Percentiles rank a stretch among this genome's conserved stretches.
These are phyloP conservation scores for Ornithorhynchus anatinus DNA, from an alignment of 2,113 vertebrate genomes.

Conservation along the genomic window DNA sequence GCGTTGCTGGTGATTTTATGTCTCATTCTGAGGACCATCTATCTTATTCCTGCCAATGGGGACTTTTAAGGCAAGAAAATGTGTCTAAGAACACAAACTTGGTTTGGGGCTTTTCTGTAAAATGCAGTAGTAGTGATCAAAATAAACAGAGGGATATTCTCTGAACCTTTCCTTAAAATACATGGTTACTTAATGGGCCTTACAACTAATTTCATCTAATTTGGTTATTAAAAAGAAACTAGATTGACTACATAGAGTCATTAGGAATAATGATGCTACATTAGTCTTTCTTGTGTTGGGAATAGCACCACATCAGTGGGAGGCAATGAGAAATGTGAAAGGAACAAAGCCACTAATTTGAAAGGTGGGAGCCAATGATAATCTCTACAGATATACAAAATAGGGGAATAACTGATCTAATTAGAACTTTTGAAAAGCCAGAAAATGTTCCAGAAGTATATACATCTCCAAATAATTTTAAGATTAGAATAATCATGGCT, in stretches of 20 bases:
- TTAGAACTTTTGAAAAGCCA: constrained; percentile 10
- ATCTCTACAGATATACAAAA: neutral
- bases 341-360: neutral
- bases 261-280: constrained; percentile 20
- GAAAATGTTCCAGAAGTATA: neutral
- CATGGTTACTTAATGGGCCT: neutral
- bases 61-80: too few species aligned
- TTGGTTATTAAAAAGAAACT: neutral
- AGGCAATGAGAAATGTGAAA: neutral
- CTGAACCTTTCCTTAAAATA: neutral
- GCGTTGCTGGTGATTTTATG: too few species aligned
- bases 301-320: neutral
- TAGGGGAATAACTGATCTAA: neutral
- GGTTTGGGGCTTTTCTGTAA: constrained; percentile 3
- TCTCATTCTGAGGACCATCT: too few species aligned
- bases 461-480: constrained; percentile 22
- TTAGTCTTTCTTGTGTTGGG: neutral
- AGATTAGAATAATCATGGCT: constrained; percentile 15
- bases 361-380: neutral
- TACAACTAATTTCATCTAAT: neutral
- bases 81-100: constrained; percentile 12
- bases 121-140: constrained; percentile 1
- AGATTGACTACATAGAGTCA: neutral
- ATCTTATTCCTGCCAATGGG: too few species aligned
- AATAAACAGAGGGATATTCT: neutral